phyloP scores from a whole-genome alignment of 2,888 invertebrate genomes.

The Xestoiulus laeticollis region DNA sequence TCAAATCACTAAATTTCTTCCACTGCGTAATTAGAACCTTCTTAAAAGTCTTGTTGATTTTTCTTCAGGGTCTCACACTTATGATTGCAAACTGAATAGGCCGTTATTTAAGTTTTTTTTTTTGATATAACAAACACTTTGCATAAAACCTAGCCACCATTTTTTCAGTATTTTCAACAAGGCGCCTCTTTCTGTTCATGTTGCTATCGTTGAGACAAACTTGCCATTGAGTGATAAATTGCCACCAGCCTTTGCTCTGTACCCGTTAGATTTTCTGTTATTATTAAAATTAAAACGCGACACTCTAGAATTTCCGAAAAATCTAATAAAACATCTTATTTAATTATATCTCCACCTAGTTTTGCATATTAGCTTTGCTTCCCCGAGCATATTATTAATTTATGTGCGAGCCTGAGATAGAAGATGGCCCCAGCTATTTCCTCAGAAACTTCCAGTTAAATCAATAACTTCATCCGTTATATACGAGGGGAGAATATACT shows the following conservation, averaged over 20 bases:
- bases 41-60: neutral
- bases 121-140: neutral
- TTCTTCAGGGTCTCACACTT: neutral
- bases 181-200: neutral
- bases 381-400: constrained; percentile 15
- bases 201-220: neutral
- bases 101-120: neutral
- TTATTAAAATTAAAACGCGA: constrained; percentile 8
- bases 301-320: constrained; percentile 28
- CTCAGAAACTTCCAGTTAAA: neutral
- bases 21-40: too few species aligned
- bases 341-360: constrained; percentile 15
- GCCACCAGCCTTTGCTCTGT: neutral
- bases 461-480: constrained; percentile 33
- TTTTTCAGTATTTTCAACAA: neutral
- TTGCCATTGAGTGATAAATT: constrained; percentile 1
- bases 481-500: neutral
- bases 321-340: constrained; percentile 37
- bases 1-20: too few species aligned
- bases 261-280: neutral
- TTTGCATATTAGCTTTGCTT: constrained; percentile 23
- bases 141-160: constrained; percentile 23
- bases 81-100: neutral
- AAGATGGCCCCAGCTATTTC: neutral
- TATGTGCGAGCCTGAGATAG: neutral